Percentiles rank a stretch among this genome's conserved stretches.
phyloP scores from a whole-genome alignment of 2,888 invertebrate species.

The Scaptodrosophila latifasciaeformis region DNA sequence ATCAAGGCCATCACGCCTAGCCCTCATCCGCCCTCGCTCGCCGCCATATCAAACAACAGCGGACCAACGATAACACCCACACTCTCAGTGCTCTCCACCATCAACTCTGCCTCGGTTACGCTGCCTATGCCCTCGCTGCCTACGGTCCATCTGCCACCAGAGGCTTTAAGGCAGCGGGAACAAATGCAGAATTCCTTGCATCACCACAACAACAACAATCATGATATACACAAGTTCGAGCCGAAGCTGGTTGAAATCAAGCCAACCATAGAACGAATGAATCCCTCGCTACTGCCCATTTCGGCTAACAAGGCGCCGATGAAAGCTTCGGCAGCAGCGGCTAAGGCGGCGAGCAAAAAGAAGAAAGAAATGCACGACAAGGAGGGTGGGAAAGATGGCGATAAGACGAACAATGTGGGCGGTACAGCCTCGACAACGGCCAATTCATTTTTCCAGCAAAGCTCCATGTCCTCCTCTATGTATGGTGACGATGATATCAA shows the following conservation, averaged over 20 bases:
- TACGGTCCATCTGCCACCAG: conserved; percentile 69
- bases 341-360: conserved; percentile 81
- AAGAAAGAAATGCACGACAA: conserved; percentile 84
- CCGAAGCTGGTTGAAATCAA: conserved; percentile 58
- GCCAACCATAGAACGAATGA: conserved; percentile 47
- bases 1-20: conserved; percentile 71
- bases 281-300: conserved; percentile 51
- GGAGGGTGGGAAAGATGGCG: conserved; percentile 55
- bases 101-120: conserved; percentile 67
- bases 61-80: conserved; percentile 57
- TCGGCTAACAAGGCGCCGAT: conserved; percentile 57
- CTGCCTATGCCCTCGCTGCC: conserved; percentile 71
- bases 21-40: conserved; percentile 69
- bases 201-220: conserved; percentile 60
- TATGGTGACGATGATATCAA: conserved; percentile 97
- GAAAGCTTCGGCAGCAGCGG: conserved; percentile 75
- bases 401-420: conserved; percentile 43
- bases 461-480: conserved; percentile 76
- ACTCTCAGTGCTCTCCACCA: conserved; percentile 65
- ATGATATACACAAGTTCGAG: conserved; percentile 41
- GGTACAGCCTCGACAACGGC: conserved; percentile 66
- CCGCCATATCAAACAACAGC: conserved; percentile 69
- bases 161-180: conserved; percentile 53
- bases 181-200: conserved; percentile 64
- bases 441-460: conserved; percentile 77